Percentiles rank a stretch among this genome's conserved stretches.
Evolutionary conservation across 2,797 vertebrate genomes (phyloP).

Genomic region (Triplophysa yarkandensis): DNA sequence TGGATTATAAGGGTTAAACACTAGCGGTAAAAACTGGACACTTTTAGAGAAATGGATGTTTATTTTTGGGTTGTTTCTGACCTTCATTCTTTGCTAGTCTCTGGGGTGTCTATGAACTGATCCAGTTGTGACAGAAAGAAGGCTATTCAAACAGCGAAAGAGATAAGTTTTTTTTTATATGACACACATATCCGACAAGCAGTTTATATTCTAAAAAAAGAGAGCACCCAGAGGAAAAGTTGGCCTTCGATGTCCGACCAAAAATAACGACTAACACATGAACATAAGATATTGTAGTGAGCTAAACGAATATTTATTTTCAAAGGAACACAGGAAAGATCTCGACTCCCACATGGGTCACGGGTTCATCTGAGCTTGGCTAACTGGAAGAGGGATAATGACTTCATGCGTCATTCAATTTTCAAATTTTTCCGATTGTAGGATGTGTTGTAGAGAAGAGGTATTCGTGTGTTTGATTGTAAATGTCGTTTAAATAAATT

Average conservation of each 20-base stretch:
- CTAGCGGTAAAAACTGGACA: slow-evolving; percentile 37
- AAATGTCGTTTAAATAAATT: too few species aligned
- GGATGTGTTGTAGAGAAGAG: too few species aligned
- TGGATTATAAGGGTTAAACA: slow-evolving; percentile 15
- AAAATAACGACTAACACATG: slow-evolving; percentile 42
- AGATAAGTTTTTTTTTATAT: slow-evolving; percentile 37
- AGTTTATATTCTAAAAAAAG: slow-evolving; percentile 20
- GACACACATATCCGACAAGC: slow-evolving; percentile 41
- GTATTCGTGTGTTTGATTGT: too few species aligned
- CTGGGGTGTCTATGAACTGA: slow-evolving; percentile 45
- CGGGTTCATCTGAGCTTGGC: neutral
- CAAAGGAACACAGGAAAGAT: slow-evolving; percentile 34
- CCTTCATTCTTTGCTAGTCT: slow-evolving; percentile 39
- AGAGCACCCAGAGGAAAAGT: slow-evolving; percentile 36
- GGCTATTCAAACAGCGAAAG: slow-evolving; percentile 35
- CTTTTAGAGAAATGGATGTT: slow-evolving; percentile 26
- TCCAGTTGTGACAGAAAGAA: slow-evolving; percentile 48
- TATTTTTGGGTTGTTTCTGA: slow-evolving; percentile 44
- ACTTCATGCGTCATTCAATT: too few species aligned
- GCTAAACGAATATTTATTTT: slow-evolving; percentile 34
- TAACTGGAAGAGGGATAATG: too few species aligned
- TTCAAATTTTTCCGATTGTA: too few species aligned
- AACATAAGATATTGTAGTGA: slow-evolving; percentile 28
- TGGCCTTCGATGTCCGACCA: slow-evolving; percentile 29
- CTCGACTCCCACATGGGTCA: neutral